Evolutionary conservation across 2,113 vertebrate species (phyloP).

Genomic region (Phyllostomus discolor): DNA sequence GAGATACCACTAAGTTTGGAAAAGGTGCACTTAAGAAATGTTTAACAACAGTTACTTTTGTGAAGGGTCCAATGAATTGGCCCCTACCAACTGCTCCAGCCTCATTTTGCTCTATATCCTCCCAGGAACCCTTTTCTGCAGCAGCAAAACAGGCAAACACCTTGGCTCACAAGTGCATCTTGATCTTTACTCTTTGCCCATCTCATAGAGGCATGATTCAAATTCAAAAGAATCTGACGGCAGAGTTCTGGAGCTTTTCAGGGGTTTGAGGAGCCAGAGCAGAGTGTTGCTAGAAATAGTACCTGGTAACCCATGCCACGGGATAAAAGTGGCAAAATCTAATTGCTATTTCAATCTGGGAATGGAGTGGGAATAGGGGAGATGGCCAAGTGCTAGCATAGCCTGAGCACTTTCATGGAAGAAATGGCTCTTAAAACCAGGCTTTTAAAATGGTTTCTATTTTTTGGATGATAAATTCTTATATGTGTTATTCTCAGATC

Average conservation of each 20-base stretch:
- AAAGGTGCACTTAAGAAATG: not conserved
- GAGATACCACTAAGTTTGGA: not conserved
- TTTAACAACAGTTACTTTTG: not conserved
- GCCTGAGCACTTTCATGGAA: not conserved
- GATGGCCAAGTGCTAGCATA: not conserved
- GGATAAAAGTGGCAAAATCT: not conserved
- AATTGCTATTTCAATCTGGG: not conserved
- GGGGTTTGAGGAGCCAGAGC: not conserved
- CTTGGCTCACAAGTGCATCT: not conserved
- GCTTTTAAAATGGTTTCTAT: not conserved
- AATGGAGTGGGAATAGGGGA: not conserved
- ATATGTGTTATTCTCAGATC: not conserved
- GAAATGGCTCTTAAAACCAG: not conserved
- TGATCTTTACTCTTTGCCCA: not conserved
- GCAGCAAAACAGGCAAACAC: not conserved
- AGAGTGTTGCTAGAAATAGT: not conserved
- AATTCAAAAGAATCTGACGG: not conserved
- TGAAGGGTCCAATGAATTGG: not conserved
- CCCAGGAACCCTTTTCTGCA: not conserved
- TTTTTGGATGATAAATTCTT: not conserved
- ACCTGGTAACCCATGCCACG: not conserved
- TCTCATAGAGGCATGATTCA: not conserved
- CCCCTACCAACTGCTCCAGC: not conserved
- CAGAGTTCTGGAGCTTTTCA: not conserved
- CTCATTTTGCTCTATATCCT: not conserved